phyloP scores from a whole-genome alignment of 2,113 vertebrate species.

The Scolopax mira region DNA sequence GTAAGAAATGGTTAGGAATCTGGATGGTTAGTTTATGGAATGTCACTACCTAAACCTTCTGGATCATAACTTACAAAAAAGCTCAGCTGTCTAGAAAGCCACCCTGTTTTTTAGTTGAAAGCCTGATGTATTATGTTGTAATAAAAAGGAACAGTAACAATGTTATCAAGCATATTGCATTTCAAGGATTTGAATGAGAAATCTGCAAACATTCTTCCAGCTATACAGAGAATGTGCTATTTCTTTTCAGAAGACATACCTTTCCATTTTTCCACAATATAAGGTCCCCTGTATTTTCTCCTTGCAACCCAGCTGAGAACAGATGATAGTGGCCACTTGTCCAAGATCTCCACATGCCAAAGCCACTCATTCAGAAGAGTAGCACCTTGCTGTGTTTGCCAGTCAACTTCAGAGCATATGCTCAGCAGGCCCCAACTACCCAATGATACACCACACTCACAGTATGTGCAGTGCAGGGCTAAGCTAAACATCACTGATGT shows the following conservation, averaged over 20 bases:
- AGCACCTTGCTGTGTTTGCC: background rate
- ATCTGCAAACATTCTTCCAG: background rate
- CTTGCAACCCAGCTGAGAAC: background rate
- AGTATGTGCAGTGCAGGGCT: background rate
- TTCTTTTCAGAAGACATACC: background rate
- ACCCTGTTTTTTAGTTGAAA: background rate
- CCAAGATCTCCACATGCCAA: background rate
- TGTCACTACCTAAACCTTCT: background rate
- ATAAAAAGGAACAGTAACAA: background rate
- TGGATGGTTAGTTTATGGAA: background rate
- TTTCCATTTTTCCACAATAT: background rate
- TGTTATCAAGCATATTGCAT: background rate
- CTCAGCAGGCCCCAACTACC: background rate
- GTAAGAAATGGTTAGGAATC: background rate
- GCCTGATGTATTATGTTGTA: background rate
- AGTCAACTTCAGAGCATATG: rapidly evolving
- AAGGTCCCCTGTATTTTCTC: background rate
- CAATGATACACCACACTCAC: background rate
- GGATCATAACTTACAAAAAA: background rate
- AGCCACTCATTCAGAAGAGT: background rate
- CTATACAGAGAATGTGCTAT: background rate
- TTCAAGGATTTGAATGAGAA: background rate
- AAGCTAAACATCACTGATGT: background rate
- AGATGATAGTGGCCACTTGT: background rate
- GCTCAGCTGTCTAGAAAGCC: background rate